phyloP scores from a whole-genome alignment of 2,113 vertebrate genomes.

The Platichthys stellatus region DNA sequence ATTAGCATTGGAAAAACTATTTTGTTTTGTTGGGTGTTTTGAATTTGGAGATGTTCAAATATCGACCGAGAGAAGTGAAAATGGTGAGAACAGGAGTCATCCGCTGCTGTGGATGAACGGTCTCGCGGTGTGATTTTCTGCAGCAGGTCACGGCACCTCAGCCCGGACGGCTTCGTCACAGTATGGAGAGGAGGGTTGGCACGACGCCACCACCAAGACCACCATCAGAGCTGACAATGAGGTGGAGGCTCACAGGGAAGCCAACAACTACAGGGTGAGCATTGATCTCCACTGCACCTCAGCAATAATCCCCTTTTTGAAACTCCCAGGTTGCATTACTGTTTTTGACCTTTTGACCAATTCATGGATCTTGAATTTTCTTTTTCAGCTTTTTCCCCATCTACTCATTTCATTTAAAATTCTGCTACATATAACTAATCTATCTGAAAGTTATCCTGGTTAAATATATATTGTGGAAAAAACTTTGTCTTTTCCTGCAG shows the following conservation, averaged over 20 bases:
- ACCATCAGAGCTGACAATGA: conserved; percentile 85
- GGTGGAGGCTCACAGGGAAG: conserved; percentile 87
- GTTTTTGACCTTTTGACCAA: too few species aligned
- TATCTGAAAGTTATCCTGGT: background rate
- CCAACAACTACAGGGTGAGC: conserved; percentile 87
- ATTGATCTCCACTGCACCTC: too few species aligned
- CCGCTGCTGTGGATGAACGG: too few species aligned
- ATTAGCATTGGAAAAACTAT: too few species aligned
- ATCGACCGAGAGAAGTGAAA: background rate
- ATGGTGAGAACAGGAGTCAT: too few species aligned
- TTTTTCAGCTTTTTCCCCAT: too few species aligned
- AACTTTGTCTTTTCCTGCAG: conserved; percentile 60
- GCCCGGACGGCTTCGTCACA: conserved; percentile 44
- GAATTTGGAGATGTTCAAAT: background rate
- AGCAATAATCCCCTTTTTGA: too few species aligned
- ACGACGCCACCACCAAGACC: conserved; percentile 81
- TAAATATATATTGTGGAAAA: background rate
- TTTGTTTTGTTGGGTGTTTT: background rate
- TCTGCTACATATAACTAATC: too few species aligned
- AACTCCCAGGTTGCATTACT: too few species aligned
- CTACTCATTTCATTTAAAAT: too few species aligned
- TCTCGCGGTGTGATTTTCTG: rapidly evolving
- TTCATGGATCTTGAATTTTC: too few species aligned
- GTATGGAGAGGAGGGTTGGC: conserved; percentile 79
- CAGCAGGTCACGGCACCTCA: conserved; percentile 66